Base-by-base conservation (phyloP, 2,113 vertebrate species). In the Tragelaphus strepsiceros region DNA sequence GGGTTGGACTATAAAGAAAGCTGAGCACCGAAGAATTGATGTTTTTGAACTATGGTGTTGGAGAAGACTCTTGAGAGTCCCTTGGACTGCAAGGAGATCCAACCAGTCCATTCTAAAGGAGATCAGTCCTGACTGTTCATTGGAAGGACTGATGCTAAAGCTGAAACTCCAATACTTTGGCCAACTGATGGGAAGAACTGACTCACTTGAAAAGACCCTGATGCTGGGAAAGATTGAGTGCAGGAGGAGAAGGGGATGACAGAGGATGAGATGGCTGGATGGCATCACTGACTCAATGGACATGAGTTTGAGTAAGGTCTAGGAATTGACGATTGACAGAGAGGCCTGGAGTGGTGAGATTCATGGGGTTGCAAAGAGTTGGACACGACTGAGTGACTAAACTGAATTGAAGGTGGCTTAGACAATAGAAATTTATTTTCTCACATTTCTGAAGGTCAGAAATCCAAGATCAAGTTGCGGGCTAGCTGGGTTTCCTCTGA, bases 341-440 rank as follows among this genome's bases (percentile, higher is more conserved):
- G 61, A 64, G 30, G 61, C 30, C 61, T 64, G 61, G 30, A 1
- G 1, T 64, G 61, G 30, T 64, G 61, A 7, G 30, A 16, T 32
- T 32, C 30, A 64, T 32, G 61, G 14, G 30, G 3, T 32, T 7
- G 0, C 30, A 32, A 16, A 64, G 30, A 64, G 30, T 64, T 6
- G 6, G 61, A 64, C 61, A 32, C 1, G 30, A 32, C 61, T 32
- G 30, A 62, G 28, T 1, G 1, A 32, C 61, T 64, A 28, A 64
- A 64, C 30, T 16, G 30, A 64, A 64, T 6, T 64, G 14, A 64
- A 64, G 15, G 6, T 64, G 61, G 9, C 17, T 71, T 78, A 61
- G 35, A 28, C 15, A 77, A 96, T 15, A 89, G 32, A 82, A 85
- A 81, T 77, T 67, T 86, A 30, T 49, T 81, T 80, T 93, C 67